Percentiles rank a stretch among this genome's conserved stretches.
Conservation (phyloP, 2,113 vertebrate genomes). For the Bambusicola thoracicus region DNA sequence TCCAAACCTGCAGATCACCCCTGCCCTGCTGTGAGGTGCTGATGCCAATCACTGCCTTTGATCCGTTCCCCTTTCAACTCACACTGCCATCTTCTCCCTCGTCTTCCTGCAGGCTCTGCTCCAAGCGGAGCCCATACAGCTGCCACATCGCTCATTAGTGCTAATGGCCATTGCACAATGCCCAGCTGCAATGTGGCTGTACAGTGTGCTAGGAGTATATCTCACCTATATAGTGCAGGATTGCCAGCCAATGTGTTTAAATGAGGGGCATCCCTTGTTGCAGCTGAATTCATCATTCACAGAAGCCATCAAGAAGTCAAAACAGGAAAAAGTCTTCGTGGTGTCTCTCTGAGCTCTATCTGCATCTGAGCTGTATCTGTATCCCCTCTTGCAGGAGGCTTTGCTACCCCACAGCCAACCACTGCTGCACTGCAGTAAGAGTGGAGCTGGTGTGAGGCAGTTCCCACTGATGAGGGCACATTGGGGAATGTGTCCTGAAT, state of each 20-base stretch:
- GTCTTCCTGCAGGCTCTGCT: background rate
- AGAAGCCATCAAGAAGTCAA: background rate
- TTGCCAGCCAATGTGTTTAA: background rate
- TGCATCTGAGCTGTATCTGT: background rate
- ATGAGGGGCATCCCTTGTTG: background rate
- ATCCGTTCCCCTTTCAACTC: slow-evolving; percentile 39
- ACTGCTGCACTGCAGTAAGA: background rate
- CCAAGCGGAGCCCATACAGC: background rate
- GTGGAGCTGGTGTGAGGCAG: background rate
- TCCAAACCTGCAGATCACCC: slow-evolving; percentile 14
- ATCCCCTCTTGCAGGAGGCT: background rate
- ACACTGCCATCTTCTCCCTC: background rate
- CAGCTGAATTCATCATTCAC: background rate
- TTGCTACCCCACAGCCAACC: background rate
- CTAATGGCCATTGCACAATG: slow-evolving; percentile 49
- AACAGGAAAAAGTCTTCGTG: background rate
- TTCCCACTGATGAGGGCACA: background rate
- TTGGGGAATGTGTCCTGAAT: background rate
- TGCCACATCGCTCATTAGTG: slow-evolving; percentile 39
- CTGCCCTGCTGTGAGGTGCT: background rate
- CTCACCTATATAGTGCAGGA: background rate
- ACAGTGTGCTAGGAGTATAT: background rate
- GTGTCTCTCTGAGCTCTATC: background rate
- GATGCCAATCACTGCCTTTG: slow-evolving; percentile 53
- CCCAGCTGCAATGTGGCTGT: background rate